A percentile compares a stretch with the other conserved stretches of the same genome.
phyloP scores from a whole-genome alignment of 2,113 vertebrate genomes.

The Chloropsis cyanopogon region DNA sequence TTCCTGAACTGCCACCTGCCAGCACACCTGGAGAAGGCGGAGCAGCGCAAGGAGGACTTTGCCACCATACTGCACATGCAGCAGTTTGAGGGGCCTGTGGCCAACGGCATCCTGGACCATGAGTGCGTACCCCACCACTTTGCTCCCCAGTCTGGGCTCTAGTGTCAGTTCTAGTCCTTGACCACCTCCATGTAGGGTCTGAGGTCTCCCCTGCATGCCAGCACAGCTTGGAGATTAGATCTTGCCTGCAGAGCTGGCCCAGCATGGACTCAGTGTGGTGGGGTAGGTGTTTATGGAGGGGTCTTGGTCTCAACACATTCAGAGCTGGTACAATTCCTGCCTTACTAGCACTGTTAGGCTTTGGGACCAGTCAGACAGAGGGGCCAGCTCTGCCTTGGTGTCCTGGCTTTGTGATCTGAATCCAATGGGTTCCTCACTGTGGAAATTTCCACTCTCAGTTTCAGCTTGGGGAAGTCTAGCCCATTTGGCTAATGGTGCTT shows the following conservation, averaged over 20 bases:
- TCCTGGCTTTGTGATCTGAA: rapidly evolving
- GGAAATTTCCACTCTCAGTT: background rate
- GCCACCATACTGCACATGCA: constrained; percentile 96
- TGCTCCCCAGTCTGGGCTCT: background rate
- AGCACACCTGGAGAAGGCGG: constrained; percentile 93
- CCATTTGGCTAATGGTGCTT: background rate
- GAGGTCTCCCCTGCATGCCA: background rate
- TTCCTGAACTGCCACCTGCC: constrained; percentile 99
- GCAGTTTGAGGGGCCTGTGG: constrained; percentile 87
- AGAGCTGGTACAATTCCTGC: background rate
- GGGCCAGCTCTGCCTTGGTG: background rate
- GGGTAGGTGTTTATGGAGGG: background rate
- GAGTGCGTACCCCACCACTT: constrained; percentile 79
- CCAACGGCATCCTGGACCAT: constrained; percentile 91
- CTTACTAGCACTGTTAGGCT: background rate
- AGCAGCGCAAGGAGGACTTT: constrained; percentile 96
- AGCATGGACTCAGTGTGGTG: background rate
- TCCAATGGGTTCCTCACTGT: background rate
- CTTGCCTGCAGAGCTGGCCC: background rate
- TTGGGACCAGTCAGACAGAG: background rate
- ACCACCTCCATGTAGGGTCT: background rate
- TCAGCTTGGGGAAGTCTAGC: background rate
- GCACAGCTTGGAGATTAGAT: background rate
- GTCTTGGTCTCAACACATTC: background rate
- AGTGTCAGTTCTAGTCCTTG: background rate